phyloP scores from a whole-genome alignment of 2,113 vertebrate species.

The Gymnarchus niloticus region DNA sequence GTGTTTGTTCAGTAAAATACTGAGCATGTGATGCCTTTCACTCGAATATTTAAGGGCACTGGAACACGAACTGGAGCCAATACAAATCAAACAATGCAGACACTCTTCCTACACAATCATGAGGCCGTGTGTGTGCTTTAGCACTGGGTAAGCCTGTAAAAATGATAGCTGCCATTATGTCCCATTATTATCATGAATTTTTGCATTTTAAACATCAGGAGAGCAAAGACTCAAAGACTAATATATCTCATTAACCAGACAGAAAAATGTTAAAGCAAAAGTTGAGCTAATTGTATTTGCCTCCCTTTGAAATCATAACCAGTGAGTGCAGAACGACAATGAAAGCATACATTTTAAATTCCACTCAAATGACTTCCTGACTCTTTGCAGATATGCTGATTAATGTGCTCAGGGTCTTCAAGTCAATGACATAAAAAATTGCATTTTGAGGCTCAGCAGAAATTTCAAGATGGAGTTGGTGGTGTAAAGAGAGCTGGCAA shows the following conservation, averaged over 20 bases:
- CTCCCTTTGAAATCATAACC: not conserved
- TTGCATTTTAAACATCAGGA: not conserved
- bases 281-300: not conserved
- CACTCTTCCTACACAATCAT: not conserved
- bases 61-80: not conserved
- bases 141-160: not conserved
- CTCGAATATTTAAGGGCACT: not conserved
- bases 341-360: not conserved
- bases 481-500: not conserved
- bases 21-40: not conserved
- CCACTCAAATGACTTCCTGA: not conserved
- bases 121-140: not conserved
- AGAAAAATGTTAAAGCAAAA: not conserved
- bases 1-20: no score
- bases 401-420: not conserved
- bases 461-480: not conserved
- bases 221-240: not conserved
- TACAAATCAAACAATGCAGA: not conserved
- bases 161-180: not conserved
- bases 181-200: not conserved
- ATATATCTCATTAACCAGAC: not conserved
- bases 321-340: not conserved
- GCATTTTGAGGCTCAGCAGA: not conserved
- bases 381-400: not conserved
- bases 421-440: not conserved